A percentile compares a stretch with the other conserved stretches of the same genome.
Conservation (phyloP, 2,888 invertebrate species). For the Tachina grossa region DNA sequence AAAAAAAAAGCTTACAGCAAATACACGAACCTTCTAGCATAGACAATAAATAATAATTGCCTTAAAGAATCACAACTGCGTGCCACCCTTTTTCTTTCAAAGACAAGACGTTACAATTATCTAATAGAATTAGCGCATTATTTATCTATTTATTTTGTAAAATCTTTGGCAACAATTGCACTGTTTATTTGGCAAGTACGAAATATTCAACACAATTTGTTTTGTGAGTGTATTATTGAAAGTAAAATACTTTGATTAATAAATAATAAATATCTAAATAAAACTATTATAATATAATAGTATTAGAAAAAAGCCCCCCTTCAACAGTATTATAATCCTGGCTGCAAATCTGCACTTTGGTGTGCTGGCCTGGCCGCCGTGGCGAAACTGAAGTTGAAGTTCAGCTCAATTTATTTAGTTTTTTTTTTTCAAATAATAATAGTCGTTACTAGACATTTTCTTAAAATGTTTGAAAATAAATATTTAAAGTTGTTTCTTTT, state of each 20-base stretch:
- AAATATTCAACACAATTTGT: background rate
- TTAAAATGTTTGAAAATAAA: slow-evolving; percentile 25
- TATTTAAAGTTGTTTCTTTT: slow-evolving; percentile 12
- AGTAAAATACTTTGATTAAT: background rate
- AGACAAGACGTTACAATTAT: no score
- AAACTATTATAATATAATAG: slow-evolving; percentile 29
- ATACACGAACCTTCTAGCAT: no score
- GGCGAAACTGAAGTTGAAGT: slow-evolving; percentile 34
- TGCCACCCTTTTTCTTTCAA: no score
- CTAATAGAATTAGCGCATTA: no score
- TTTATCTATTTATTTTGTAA: background rate
- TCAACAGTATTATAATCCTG: slow-evolving; percentile 1
- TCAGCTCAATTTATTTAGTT: slow-evolving; percentile 44
- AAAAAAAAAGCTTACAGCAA: no score
- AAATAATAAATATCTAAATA: slow-evolving; percentile 13
- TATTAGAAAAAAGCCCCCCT: background rate
- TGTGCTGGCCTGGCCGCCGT: background rate
- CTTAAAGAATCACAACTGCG: no score
- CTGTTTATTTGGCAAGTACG: no score
- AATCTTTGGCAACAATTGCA: no score
- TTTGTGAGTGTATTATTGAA: slow-evolving; percentile 16
- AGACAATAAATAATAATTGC: no score
- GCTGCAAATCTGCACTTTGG: background rate
- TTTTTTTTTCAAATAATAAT: slow-evolving; percentile 18
- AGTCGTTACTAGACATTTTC: slow-evolving; percentile 29